phyloP scores from a whole-genome alignment of 2,888 invertebrate species.

The Drosophila neotestacea region DNA sequence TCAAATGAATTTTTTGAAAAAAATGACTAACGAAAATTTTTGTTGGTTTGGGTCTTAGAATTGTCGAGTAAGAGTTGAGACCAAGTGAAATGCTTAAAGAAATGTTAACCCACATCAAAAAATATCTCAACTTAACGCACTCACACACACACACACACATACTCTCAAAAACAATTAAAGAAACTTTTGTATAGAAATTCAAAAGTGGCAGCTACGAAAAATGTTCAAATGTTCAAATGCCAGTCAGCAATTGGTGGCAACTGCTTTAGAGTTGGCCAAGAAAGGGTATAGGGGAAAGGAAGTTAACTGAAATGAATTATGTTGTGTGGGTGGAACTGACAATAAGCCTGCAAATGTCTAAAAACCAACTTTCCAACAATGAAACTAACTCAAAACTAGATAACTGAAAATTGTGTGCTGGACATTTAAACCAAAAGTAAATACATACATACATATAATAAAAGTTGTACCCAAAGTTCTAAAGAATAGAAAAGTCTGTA shows the following conservation, averaged over 20 bases:
- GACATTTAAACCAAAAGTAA: conserved; percentile 3
- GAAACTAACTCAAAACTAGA: conserved; percentile 47
- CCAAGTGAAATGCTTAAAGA: conserved; percentile 66
- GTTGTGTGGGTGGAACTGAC: conserved; percentile 55
- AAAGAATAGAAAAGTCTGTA: not conserved
- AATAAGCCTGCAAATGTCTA: conserved; percentile 38
- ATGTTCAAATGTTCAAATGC: conserved; percentile 60
- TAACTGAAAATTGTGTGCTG: conserved; percentile 23
- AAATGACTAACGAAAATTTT: conserved; percentile 75
- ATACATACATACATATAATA: not conserved
- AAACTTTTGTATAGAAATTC: conserved; percentile 69
- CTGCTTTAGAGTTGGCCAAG: conserved; percentile 39
- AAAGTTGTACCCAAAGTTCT: conserved; percentile 1
- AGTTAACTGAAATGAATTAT: conserved; percentile 45
- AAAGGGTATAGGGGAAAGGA: not conserved
- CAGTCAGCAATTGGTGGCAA: conserved; percentile 65
- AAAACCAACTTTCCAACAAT: conserved; percentile 43
- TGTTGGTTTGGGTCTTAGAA: conserved; percentile 51
- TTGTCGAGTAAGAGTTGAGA: conserved; percentile 53
- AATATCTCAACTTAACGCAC: conserved; percentile 53
- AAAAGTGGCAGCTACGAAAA: conserved; percentile 63
- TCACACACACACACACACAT: conserved; percentile 15
- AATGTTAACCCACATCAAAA: conserved; percentile 77
- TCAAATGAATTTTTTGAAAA: conserved; percentile 72
- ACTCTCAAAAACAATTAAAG: conserved; percentile 66